A percentile compares a stretch with the other conserved stretches of the same genome.
Evolutionary conservation across 1,140 invertebrate genomes (phyloP).

Genomic region (Lepidurus apus): DNA sequence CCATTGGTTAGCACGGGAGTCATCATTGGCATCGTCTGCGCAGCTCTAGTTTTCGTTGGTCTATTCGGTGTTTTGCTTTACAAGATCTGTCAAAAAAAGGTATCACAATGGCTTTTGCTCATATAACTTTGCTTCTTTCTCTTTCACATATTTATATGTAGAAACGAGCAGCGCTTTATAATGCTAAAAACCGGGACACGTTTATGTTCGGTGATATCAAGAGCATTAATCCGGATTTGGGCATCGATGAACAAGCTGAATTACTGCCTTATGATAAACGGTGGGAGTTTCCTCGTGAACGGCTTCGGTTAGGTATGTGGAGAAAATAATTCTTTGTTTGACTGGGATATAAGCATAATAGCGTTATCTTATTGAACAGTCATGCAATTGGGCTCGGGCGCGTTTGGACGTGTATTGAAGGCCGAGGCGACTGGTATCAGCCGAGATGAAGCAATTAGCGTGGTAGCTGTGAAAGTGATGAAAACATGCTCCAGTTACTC

Average conservation of each 20-base stretch:
- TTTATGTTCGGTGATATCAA: slow-evolving; percentile 73
- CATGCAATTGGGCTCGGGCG: slow-evolving; percentile 79
- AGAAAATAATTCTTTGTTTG: background rate
- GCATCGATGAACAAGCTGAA: slow-evolving; percentile 49
- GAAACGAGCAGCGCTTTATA: slow-evolving; percentile 35
- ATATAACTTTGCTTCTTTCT: slow-evolving; percentile 40
- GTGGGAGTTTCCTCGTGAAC: slow-evolving; percentile 61
- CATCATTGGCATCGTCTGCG: slow-evolving; percentile 37
- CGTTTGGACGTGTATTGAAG: slow-evolving; percentile 88
- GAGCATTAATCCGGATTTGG: slow-evolving; percentile 72
- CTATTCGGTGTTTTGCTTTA: slow-evolving; percentile 38
- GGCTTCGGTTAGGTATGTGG: slow-evolving; percentile 67
- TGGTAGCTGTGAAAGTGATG: slow-evolving; percentile 82
- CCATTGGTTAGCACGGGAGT: slow-evolving; percentile 32
- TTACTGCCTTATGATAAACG: slow-evolving; percentile 65
- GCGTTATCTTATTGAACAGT: slow-evolving; percentile 47
- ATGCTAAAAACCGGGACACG: slow-evolving; percentile 42
- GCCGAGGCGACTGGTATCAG: slow-evolving; percentile 69
- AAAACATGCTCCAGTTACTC: slow-evolving; percentile 65
- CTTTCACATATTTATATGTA: slow-evolving; percentile 30
- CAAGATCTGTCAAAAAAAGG: no score
- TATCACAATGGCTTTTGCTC: no score
- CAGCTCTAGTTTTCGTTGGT: slow-evolving; percentile 45
- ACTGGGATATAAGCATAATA: background rate
- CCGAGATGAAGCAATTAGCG: slow-evolving; percentile 54